A percentile compares a stretch with the other conserved stretches of the same genome.
Conservation (phyloP, 64 coral and sea anemone genomes). For the Acropora tenuis region DNA sequence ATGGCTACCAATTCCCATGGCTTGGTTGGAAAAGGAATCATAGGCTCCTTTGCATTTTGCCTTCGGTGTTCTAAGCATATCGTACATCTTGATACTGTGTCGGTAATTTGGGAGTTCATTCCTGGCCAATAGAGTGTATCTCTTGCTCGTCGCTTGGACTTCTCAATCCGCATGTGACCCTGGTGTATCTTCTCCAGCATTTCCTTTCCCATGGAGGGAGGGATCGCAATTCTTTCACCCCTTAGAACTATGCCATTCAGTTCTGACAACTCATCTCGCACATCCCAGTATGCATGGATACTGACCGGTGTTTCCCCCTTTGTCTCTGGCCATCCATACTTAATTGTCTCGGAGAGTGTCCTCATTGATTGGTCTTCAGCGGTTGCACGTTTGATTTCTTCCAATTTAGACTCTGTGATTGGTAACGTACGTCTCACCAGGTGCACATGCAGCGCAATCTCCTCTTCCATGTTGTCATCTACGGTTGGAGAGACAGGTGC, state of each 20-base stretch:
- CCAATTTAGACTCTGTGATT: too few species aligned
- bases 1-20: conserved; percentile 57
- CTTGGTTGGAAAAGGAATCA: conserved; percentile 14
- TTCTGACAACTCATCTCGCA: too few species aligned
- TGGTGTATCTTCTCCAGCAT: conserved; percentile 56
- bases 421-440: too few species aligned
- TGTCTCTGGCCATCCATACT: neutral
- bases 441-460: too few species aligned
- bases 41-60: neutral
- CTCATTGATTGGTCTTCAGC: too few species aligned
- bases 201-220: conserved; percentile 22
- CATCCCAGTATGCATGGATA: too few species aligned
- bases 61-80: conserved; percentile 17
- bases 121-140: conserved; percentile 35
- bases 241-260: too few species aligned
- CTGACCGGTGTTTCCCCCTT: neutral
- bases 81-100: conserved; percentile 31
- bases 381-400: too few species aligned
- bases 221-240: too few species aligned
- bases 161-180: conserved; percentile 51
- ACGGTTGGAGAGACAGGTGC: conserved; percentile 31
- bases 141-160: conserved; percentile 44
- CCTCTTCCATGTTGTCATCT: neutral
- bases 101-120: conserved; percentile 53
- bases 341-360: too few species aligned